A percentile compares a stretch with the other conserved stretches of the same genome.
These are phyloP conservation scores for Hoplias malabaricus DNA, from an alignment of 2,113 vertebrate species.

Conservation along the genomic window DNA sequence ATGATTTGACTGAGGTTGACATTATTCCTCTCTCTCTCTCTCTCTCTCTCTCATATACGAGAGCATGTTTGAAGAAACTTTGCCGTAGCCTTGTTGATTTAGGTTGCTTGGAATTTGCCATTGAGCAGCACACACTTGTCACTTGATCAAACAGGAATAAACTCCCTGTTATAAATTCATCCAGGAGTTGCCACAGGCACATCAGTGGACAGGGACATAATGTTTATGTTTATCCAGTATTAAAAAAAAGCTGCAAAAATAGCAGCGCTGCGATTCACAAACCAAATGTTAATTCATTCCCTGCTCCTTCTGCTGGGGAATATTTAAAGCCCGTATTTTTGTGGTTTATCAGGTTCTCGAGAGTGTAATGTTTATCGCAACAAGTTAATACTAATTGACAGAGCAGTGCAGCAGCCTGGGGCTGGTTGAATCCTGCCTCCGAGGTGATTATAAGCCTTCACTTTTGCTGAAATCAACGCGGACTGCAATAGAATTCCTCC, in stretches of 20 bases:
- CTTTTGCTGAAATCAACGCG: slow-evolving; percentile 41
- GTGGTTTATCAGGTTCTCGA: slow-evolving; percentile 18
- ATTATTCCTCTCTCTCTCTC: neutral
- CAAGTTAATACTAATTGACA: slow-evolving; percentile 49
- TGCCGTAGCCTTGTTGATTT: slow-evolving; percentile 34
- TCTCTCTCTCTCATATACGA: neutral
- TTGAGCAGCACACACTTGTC: neutral
- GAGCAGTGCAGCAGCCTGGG: slow-evolving; percentile 19
- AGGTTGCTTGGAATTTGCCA: slow-evolving; percentile 37
- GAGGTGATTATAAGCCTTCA: slow-evolving; percentile 48
- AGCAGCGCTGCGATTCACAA: neutral
- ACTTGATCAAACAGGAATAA: slow-evolving; percentile 32
- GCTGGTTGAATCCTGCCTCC: slow-evolving; percentile 41
- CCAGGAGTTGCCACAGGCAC: neutral
- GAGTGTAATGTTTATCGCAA: slow-evolving; percentile 24
- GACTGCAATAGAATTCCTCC: slow-evolving; percentile 62
- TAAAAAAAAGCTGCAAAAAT: neutral
- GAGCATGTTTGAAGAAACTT: slow-evolving; percentile 38
- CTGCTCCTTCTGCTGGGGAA: neutral
- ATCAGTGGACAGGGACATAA: slow-evolving; percentile 8
- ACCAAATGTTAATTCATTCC: neutral
- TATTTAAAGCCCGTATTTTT: slow-evolving; percentile 5
- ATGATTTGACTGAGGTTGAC: slow-evolving; percentile 44
- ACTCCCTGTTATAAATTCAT: slow-evolving; percentile 17
- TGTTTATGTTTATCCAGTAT: neutral